Percentiles rank a stretch among this genome's conserved stretches.
Evolutionary conservation across 2,113 vertebrate species (phyloP).

Genomic region (Cyanoliseus patagonus): DNA sequence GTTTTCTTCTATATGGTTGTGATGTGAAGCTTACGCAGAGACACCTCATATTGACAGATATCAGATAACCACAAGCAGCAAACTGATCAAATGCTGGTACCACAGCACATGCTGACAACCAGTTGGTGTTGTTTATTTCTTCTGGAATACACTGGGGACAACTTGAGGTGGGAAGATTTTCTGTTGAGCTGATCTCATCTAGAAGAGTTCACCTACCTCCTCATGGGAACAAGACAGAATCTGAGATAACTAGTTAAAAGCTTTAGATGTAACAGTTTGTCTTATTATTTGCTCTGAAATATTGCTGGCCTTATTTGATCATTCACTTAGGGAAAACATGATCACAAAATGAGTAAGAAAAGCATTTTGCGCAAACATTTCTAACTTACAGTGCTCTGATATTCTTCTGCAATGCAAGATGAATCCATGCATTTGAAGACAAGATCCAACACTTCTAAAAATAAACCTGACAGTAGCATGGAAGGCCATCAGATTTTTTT

Average conservation of each 20-base stretch:
- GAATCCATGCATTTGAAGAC: background rate
- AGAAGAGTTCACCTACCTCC: background rate
- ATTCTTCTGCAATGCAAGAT: background rate
- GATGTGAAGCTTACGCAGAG: background rate
- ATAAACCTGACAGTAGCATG: background rate
- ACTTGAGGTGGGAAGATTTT: background rate
- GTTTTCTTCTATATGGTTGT: background rate
- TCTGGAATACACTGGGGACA: background rate
- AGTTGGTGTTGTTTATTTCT: background rate
- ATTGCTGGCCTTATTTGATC: background rate
- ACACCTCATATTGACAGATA: background rate
- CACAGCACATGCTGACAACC: background rate
- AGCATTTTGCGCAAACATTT: background rate
- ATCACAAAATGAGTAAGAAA: background rate
- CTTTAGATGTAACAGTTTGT: background rate
- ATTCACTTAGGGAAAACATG: background rate
- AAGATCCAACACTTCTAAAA: background rate
- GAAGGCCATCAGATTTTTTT: background rate
- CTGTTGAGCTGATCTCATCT: background rate
- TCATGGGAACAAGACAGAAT: background rate
- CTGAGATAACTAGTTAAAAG: background rate
- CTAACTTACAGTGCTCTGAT: background rate
- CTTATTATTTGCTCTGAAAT: constrained; percentile 5
- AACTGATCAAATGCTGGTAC: background rate
- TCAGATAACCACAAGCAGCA: background rate